Evolutionary conservation across 92 coral and sea anemone genomes (phyloP).

Genomic region (Paramuricea clavata): DNA sequence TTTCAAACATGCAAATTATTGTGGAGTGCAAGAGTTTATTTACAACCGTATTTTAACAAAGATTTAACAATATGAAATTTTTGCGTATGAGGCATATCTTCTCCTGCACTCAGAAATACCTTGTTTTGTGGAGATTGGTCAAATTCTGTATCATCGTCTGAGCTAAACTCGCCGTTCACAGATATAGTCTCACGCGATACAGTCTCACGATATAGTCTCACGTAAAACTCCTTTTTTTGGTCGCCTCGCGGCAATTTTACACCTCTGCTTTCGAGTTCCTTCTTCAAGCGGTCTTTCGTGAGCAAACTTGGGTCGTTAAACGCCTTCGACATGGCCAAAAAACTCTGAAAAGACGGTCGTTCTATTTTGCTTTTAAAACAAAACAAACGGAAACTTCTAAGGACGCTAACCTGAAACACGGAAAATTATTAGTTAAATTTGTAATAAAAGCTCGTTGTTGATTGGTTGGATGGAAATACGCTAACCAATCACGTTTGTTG

Average conservation of each 20-base stretch:
- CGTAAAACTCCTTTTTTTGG: conserved; percentile 86
- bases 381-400: conserved; percentile 7
- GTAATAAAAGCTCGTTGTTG: conserved; percentile 62
- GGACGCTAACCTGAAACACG: conserved; percentile 66
- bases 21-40: neutral
- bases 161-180: conserved; percentile 68
- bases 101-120: conserved; percentile 49
- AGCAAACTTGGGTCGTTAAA: conserved; percentile 79
- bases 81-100: neutral
- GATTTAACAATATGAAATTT: neutral
- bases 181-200: conserved; percentile 57
- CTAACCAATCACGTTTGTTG: neutral
- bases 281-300: conserved; percentile 89
- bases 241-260: conserved; percentile 83
- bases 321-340: conserved; percentile 75
- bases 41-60: no score
- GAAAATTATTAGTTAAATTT: conserved; percentile 64
- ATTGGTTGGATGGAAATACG: neutral
- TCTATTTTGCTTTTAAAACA: conserved; percentile 8
- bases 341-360: neutral
- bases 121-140: conserved; percentile 62
- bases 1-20: neutral
- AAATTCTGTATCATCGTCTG: conserved; percentile 83
- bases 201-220: conserved; percentile 79
- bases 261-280: conserved; percentile 80